phyloP scores from a whole-genome alignment of 2,113 vertebrate genomes.

The Mobula birostris region DNA sequence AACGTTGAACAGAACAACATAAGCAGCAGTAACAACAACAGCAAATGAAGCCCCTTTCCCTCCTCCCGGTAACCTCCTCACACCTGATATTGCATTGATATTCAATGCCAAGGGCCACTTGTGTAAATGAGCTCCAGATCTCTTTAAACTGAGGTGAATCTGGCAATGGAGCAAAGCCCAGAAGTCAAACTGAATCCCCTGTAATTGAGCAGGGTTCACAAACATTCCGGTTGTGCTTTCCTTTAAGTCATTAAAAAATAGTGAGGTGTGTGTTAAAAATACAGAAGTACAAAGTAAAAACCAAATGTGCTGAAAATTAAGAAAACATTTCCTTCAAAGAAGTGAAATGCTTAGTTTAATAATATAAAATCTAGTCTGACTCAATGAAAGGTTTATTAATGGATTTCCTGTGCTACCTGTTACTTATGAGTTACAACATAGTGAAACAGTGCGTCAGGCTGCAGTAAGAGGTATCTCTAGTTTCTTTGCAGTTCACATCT shows the following conservation, averaged over 20 bases:
- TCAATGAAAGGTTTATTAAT: neutral
- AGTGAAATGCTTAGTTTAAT: neutral
- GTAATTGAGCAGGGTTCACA: too few relatives aligned
- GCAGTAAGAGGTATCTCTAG: neutral
- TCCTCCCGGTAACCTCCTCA: too few relatives aligned
- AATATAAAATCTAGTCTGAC: neutral
- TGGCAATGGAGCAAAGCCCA: neutral
- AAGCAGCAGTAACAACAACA: too few relatives aligned
- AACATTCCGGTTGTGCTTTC: too few relatives aligned
- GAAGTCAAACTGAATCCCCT: neutral
- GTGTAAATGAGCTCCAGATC: neutral
- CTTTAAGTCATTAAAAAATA: neutral
- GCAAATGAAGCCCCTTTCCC: too few relatives aligned
- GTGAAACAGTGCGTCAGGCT: neutral
- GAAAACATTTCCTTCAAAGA: neutral
- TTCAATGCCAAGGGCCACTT: neutral
- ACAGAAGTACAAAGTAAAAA: neutral
- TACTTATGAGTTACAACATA: neutral
- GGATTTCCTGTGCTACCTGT: neutral
- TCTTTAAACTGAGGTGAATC: neutral
- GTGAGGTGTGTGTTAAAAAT: neutral
- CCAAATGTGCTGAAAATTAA: neutral
- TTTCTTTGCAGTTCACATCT: too few relatives aligned
- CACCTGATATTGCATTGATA: neutral
- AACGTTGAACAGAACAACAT: too few relatives aligned